Percentiles rank a stretch among this genome's conserved stretches.
Evolutionary conservation across 2,113 vertebrate genomes (phyloP).

Genomic region (Neomonachus schauinslandi): DNA sequence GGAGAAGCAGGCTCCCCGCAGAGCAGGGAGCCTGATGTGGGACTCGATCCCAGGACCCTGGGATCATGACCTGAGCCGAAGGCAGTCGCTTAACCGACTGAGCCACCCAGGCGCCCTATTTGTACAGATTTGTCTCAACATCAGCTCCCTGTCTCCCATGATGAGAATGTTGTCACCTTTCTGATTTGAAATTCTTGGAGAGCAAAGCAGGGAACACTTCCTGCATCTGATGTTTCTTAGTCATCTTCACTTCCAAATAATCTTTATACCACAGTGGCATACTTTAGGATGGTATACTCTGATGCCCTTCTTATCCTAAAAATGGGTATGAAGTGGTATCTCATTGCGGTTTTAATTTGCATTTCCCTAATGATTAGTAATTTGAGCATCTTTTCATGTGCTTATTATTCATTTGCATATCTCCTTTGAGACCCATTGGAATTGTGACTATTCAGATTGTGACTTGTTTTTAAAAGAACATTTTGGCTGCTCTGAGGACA

Average conservation of each 20-base stretch:
- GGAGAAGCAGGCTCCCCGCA: no score
- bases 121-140: neutral
- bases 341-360: conserved; percentile 24
- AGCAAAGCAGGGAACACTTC: neutral
- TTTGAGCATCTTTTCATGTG: neutral
- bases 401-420: neutral
- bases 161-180: neutral
- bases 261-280: neutral
- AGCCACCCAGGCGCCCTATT: neutral
- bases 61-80: no score
- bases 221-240: neutral
- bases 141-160: neutral
- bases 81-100: no score
- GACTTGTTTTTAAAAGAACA: neutral
- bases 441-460: neutral
- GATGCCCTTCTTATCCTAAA: neutral
- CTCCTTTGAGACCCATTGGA: neutral
- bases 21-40: no score
- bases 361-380: neutral
- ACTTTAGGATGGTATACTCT: neutral
- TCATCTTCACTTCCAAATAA: neutral
- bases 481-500: conserved; percentile 30
- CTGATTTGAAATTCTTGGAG: neutral
- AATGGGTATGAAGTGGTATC: neutral
- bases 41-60: no score